These are phyloP conservation scores for Microctenopoma stevenorrisi DNA, from an alignment of 2,797 vertebrate genomes.

Conservation along the genomic window DNA sequence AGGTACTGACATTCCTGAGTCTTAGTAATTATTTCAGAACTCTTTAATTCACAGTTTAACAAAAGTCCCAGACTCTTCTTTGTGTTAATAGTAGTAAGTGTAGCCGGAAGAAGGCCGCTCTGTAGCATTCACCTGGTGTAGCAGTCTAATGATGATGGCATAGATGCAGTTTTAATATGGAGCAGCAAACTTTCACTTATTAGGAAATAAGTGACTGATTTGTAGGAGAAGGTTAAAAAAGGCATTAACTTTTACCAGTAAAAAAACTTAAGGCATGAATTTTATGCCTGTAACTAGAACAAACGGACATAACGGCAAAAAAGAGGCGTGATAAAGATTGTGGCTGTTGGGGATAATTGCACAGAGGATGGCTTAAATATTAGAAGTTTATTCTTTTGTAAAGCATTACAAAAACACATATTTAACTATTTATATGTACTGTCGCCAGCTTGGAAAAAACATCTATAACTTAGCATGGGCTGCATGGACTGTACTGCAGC, in stretches of 20 bases:
- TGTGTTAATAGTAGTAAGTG: conserved; percentile 16
- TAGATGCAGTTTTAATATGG: conserved; percentile 5
- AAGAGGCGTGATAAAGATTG: conserved; percentile 24
- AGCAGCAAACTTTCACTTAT: background rate
- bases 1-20: conserved; percentile 41
- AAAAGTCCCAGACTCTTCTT: background rate
- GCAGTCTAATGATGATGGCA: conserved; percentile 9
- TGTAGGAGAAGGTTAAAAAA: background rate
- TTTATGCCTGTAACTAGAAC: conserved; percentile 1
- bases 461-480: conserved; percentile 54
- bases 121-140: conserved; percentile 39
- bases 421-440: conserved; percentile 48
- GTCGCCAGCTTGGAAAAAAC: conserved; percentile 52
- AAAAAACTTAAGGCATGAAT: background rate
- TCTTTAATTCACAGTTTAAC: background rate
- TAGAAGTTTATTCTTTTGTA: conserved; percentile 38
- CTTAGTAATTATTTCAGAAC: background rate
- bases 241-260: background rate
- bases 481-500: conserved; percentile 72
- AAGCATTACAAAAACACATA: conserved; percentile 28
- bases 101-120: conserved; percentile 4
- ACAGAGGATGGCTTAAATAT: conserved; percentile 29
- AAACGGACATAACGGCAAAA: background rate
- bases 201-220: background rate
- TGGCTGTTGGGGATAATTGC: conserved; percentile 38